Base-by-base conservation (phyloP, 1,140 invertebrate genomes). In the Probaryconus sp. region DNA sequence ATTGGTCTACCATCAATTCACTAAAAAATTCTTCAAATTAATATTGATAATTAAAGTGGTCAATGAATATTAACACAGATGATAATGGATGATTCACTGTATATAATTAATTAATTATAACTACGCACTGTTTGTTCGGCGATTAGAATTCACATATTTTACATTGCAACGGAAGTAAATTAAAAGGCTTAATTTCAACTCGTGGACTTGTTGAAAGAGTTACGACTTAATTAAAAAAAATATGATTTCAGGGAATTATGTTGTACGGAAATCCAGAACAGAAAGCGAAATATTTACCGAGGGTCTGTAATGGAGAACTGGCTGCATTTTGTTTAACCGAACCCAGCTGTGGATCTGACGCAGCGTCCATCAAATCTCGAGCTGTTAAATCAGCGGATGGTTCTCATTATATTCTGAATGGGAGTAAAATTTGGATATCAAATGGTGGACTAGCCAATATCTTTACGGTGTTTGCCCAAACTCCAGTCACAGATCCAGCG, bases 361-460 rank as follows among this genome's bases (percentile, higher is more conserved):
- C 97, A 18, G 92, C 92, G 53, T 94, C 94, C 10, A 95, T 96
- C 77, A 91, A 91, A 81, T 92, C 91, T 24, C 90, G 92, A 77
- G 98, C 97, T 9, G 93, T 94, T 2, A 92, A 95, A 71, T 94
- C 95, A 20, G 87, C 91, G 2, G 97, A 98, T 88, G 96, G 96
- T 0, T 94, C 94, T 78, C 94, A 98, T 86, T 99, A 93, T 81
- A 91, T 98, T 60, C 86, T 99, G 0, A 99, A 99, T 89, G 98
- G 98, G 10, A 96, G 94, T 65, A 99, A 99, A 90, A 97, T 99
- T 80, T 99, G 97, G 97, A 99, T 99, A 79, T 97, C 95, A 77
- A 99, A 99, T 88, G 98, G 98, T 42, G 97, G 98, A 21, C 88
- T 98, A 76, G 98, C 98, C n/a, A 94, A 99, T 80, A 91, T 99